Conservation (phyloP, 1,140 invertebrate species). For the Bactericera cockerelli region DNA sequence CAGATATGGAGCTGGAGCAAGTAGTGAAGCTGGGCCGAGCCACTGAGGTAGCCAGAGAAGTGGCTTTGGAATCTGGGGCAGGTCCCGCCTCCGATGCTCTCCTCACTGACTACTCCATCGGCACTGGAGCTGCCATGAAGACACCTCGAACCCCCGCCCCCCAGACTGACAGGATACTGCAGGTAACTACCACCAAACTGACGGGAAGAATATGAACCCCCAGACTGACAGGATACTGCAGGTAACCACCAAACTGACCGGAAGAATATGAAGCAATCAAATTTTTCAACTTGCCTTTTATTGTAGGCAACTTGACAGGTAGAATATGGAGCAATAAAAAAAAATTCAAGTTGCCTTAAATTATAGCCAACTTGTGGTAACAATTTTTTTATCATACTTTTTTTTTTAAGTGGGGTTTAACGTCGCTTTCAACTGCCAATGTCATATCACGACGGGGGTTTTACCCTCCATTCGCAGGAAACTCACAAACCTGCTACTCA, state of each 20-base stretch:
- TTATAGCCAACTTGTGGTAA: no score
- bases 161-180: conserved; percentile 46
- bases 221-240: conserved; percentile 47
- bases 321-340: no score
- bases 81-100: conserved; percentile 68
- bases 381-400: no score
- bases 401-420: no score
- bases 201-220: conserved; percentile 23
- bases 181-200: conserved; percentile 30
- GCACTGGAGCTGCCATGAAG: conserved; percentile 36
- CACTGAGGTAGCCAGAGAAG: conserved; percentile 83
- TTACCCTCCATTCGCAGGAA: no score
- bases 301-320: no score
- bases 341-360: no score
- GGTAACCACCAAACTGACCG: conserved; percentile 28
- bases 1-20: conserved; percentile 52
- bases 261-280: conserved; percentile 18
- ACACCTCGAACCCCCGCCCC: conserved; percentile 79
- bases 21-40: conserved; percentile 94
- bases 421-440: no score
- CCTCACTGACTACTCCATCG: conserved; percentile 76
- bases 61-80: conserved; percentile 67
- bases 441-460: no score
- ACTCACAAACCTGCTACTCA: no score
- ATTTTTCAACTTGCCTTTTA: not conserved